phyloP scores from a whole-genome alignment of 1,140 invertebrate species.

The Habropoda laboriosa region DNA sequence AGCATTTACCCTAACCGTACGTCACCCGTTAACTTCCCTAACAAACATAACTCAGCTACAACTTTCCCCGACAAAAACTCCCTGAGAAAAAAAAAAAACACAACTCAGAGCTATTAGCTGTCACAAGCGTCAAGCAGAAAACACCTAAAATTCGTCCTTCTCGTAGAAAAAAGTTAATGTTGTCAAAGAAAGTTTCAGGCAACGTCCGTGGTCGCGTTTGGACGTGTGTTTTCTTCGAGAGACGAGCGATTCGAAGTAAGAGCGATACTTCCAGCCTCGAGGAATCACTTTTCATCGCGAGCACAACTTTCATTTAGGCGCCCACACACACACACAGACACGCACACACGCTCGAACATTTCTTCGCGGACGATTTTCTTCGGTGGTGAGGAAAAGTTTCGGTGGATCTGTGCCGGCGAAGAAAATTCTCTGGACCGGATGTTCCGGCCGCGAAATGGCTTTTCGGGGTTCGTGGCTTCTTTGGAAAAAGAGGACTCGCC shows the following conservation, averaged over 20 bases:
- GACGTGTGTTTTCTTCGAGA: slow-evolving; percentile 13
- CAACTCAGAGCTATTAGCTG: not conserved
- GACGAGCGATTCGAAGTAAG: slow-evolving; percentile 28
- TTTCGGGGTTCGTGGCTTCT: slow-evolving; percentile 49
- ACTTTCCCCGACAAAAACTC: not conserved
- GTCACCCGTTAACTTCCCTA: not conserved
- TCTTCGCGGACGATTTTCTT: slow-evolving; percentile 30
- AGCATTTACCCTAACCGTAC: not conserved
- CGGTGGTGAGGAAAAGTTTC: slow-evolving; percentile 52
- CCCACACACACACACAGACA: not conserved
- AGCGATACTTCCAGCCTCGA: slow-evolving; percentile 28
- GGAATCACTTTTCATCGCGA: slow-evolving; percentile 51
- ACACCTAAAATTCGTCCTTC: not conserved
- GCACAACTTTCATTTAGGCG: slow-evolving; percentile 45
- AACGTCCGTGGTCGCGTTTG: not conserved
- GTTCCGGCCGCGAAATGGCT: slow-evolving; percentile 60
- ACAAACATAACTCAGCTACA: not conserved
- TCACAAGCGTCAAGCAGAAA: not conserved
- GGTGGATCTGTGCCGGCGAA: slow-evolving; percentile 10
- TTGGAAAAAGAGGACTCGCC: slow-evolving; percentile 30
- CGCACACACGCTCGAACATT: slow-evolving; percentile 32
- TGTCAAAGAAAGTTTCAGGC: slow-evolving; percentile 13
- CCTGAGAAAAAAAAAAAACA: not conserved
- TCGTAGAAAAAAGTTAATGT: slow-evolving; percentile 3
- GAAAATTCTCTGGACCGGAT: slow-evolving; percentile 55